Conservation (phyloP, 2,113 vertebrate genomes). For the Odontophorus gujanensis region DNA sequence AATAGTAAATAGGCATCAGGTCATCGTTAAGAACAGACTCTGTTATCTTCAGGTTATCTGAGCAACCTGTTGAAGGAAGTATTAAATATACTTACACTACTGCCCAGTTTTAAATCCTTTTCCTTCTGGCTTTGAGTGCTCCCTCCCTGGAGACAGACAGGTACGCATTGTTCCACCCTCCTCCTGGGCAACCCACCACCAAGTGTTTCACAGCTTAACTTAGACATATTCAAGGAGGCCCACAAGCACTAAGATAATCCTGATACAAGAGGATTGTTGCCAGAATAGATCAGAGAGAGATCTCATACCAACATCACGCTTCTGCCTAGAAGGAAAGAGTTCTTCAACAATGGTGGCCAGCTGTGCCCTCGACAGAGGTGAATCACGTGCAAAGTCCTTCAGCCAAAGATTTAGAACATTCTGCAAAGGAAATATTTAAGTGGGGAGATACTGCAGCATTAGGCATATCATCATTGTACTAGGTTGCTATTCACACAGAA, state of each 20-base stretch:
- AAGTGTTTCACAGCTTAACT: neutral
- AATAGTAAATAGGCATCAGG: neutral
- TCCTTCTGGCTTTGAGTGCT: neutral
- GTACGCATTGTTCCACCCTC: neutral
- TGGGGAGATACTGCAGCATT: neutral
- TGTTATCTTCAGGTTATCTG: neutral
- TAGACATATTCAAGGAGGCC: neutral
- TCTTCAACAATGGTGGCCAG: accelerated
- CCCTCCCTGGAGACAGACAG: neutral
- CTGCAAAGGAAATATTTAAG: slow-evolving; percentile 36
- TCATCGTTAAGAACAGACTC: accelerated
- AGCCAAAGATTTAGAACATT: neutral
- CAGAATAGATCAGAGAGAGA: accelerated
- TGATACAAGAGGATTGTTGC: accelerated
- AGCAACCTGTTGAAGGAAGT: slow-evolving; percentile 15
- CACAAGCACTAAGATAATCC: neutral
- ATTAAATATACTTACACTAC: neutral
- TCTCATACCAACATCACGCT: neutral
- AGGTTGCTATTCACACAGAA: neutral
- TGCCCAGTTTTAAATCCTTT: neutral
- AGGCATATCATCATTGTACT: neutral
- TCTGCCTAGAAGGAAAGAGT: neutral
- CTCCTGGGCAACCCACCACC: neutral
- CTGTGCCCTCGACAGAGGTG: neutral
- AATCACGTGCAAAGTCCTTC: neutral